phyloP scores from a whole-genome alignment of 2,797 vertebrate genomes.

The Centropyge bicolor region DNA sequence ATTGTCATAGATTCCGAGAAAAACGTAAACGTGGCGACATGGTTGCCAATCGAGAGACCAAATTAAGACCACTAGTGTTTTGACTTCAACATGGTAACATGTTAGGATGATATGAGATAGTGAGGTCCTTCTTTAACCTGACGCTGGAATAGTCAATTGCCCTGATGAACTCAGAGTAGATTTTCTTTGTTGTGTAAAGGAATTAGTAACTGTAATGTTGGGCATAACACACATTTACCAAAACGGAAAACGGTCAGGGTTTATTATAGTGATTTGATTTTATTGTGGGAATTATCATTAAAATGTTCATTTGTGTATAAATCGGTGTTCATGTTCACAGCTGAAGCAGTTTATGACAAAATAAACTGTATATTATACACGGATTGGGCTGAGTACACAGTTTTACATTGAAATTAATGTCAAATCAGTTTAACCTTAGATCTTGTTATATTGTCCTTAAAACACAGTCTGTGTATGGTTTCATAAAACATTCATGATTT shows the following conservation, averaged over 20 bases:
- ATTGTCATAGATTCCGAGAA: constrained; percentile 32
- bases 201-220: background rate
- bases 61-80: background rate
- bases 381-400: background rate
- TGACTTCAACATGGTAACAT: constrained; percentile 1
- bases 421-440: background rate
- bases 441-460: background rate
- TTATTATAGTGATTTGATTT: too few species aligned
- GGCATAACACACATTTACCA: background rate
- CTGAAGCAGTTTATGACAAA: too few species aligned
- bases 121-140: constrained; percentile 24
- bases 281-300: too few species aligned
- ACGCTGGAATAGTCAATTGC: constrained; percentile 55
- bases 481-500: background rate
- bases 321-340: too few species aligned
- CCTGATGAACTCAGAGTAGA: constrained; percentile 22
- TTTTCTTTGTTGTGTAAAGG: background rate
- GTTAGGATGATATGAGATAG: constrained; percentile 5
- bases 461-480: constrained; percentile 7
- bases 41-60: constrained; percentile 21
- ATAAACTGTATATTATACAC: too few species aligned
- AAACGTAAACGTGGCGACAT: background rate
- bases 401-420: background rate
- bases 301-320: too few species aligned
- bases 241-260: too few species aligned